Evolutionary conservation across 2,797 vertebrate species (phyloP), one percentile per base, ranked within the genome.

Genomic region (Peromyscus attwateri): DNA sequence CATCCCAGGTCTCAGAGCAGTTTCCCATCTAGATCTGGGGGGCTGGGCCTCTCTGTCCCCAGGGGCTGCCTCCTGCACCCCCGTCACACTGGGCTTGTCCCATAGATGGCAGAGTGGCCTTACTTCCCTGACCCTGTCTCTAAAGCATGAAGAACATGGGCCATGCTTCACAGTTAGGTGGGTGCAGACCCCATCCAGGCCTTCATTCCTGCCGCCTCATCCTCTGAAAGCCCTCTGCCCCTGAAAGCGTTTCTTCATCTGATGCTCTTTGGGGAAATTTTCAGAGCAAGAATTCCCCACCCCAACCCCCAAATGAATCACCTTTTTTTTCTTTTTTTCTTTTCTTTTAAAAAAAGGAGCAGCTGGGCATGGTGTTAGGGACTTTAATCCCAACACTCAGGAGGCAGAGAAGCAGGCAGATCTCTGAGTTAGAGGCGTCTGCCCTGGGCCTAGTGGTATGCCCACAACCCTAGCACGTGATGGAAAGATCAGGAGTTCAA

Each of bases 1-100:
- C 55, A 34, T 73, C 87, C 87, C 7, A 0, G 82, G 34, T 23
- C 94, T 66, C 79, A 17, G 80, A 49, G 40, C 5, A 29, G 64
- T 96, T 92, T 96, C 97, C 96, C 37, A 68, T 87, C 79, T 34
- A 92, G 87, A 43, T 80, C 82, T 31, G 13, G 64, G 76, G 79
- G 29, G 23, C 79, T 43, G 40, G 70, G 89, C 91, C 80, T 49
- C 87, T 66, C 80, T 60, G 87, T 46, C 95, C 87, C 80, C 4
- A 12, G 91, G 79, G 92, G 82, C 90, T n/a, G 46, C 13, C 37
- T 16, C 66, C 49, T 43, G 12, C 21, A 31, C 49, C 75, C 43
- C 31, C 12, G 9, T 3, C 25, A 19, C 87, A 25, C 77, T 4
- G 16, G 29, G 84, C 88, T 88, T 52, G 77, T 70, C 89, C 77